Evolutionary conservation across 2,888 invertebrate genomes (phyloP), one percentile per base, ranked within the genome.

Genomic region (Mythimna albipuncta): DNA sequence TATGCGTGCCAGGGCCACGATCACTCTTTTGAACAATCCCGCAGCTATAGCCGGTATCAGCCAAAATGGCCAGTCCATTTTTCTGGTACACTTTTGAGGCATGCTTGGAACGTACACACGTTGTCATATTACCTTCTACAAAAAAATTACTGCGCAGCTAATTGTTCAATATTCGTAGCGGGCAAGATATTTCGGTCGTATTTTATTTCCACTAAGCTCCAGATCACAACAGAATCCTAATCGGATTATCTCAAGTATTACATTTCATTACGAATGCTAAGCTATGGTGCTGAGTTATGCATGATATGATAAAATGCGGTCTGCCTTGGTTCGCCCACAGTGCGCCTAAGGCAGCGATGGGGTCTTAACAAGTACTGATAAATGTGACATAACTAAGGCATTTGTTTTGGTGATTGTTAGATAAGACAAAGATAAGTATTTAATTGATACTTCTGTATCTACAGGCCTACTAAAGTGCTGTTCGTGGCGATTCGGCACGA

Each of bases 291-390:
- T 72, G 64, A 79, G 44, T 64, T 69, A 55, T 38, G 58, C 64
- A n/a, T 55, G 59, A 21, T 38, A 63, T 59, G 64, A 50, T 59
- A 69, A 59, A 50, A 66, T 65, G 78, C 73, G 41, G 74, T 52
- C 75, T 67, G 19, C 82, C 72, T 82, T 84, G 84, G 55, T 1
- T 58, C 69, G 73, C 91, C 91, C 87, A 91, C 89, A 75, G 68
- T 59, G 72, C 80, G 85, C 90, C 88, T 85, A 83, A 89, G 79
- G 84, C 77, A 62, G 19, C 69, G 85, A 88, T 87, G 84, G 69
- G 73, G 70, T 82, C 63, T 52, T 16, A 52, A 35, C 44, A 59
- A 38, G 1, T 44, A 41, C 57, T 67, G 69, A 77, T 77, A 69
- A 72, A 74, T 63, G 1, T 59, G 64, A 66, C 44, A 67, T 77